These are phyloP conservation scores for Athene noctua DNA, from an alignment of 2,113 vertebrate species.

Conservation along the genomic window DNA sequence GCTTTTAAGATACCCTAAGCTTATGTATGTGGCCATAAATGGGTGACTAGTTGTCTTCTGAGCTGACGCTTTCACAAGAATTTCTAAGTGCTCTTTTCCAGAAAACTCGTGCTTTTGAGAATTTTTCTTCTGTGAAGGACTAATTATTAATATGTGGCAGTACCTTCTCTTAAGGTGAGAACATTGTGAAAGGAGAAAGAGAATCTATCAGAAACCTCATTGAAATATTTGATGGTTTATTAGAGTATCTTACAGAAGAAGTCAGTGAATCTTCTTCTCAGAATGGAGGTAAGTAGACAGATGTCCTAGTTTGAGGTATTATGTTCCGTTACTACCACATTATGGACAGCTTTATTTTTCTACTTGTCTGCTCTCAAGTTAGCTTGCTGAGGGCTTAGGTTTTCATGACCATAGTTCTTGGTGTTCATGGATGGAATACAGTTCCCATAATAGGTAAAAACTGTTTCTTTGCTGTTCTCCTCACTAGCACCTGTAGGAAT, in stretches of 20 bases:
- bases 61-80: background rate
- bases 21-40: background rate
- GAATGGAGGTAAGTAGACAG: conserved; percentile 72
- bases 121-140: background rate
- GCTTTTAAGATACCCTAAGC: background rate
- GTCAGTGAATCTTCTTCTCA: conserved; percentile 80
- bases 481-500: background rate
- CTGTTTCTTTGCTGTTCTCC: background rate
- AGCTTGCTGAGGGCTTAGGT: background rate
- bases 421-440: background rate
- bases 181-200: conserved; percentile 86
- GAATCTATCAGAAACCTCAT: conserved; percentile 91
- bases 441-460: background rate
- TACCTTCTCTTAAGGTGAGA: conserved; percentile 83
- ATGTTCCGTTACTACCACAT: background rate
- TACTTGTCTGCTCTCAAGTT: background rate
- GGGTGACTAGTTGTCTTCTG: background rate
- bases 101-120: background rate
- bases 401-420: background rate
- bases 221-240: conserved; percentile 95
- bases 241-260: conserved; percentile 94
- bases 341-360: background rate
- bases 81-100: background rate
- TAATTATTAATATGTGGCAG: background rate
- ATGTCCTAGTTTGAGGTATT: background rate